Base-by-base conservation (phyloP, 2,797 vertebrate species). In the Clarias laeviceps region DNA sequence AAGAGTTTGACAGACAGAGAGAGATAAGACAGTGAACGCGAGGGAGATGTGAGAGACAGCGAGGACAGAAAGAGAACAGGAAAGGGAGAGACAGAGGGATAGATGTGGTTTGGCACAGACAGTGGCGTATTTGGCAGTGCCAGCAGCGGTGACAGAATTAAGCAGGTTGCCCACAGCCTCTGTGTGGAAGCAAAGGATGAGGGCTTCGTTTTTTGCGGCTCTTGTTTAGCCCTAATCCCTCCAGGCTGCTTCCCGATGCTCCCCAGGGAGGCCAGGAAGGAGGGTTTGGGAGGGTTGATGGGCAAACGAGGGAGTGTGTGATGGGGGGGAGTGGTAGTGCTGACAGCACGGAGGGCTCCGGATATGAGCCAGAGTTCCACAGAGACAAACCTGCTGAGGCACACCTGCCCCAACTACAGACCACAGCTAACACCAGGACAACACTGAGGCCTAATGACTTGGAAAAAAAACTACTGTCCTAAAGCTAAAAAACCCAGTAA, bases 151-250 rank as follows among this genome's bases (percentile, higher is more conserved):
- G 85, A 77, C 88, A 65, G 93, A 93, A 93, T 95, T 95, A 95
- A 93, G 92, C 87, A 86, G 88, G 90, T 90, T 90, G 89, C 83
- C 78, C 83, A 88, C 88, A 85, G 90, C 83, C 88, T 89, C 78
- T 84, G 84, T 77, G 84, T 87, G 86, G 85, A 90, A 92, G 88
- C 91, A 93, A 92, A 92, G 92, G 92, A 91, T 88, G 88, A 85
- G 88, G 50, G 84, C 65, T 64, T 22, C 29, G 83, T 80, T 90
- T 50, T 88, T 92, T 92, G 91, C 89, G 88, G 91, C 91, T 92
- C 92, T 92, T 91, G 86, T 85, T 88, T 89, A 89, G 89, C 91
- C 90, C 91, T 95, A 95, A 95, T 96, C 95, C 94, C 95, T 94
- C 92, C 91, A 93, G 94, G 94, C 93, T 82, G 92, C 91, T 93